phyloP scores from a whole-genome alignment of 2,888 invertebrate genomes.

The Poecilobothrus nobilitatus region DNA sequence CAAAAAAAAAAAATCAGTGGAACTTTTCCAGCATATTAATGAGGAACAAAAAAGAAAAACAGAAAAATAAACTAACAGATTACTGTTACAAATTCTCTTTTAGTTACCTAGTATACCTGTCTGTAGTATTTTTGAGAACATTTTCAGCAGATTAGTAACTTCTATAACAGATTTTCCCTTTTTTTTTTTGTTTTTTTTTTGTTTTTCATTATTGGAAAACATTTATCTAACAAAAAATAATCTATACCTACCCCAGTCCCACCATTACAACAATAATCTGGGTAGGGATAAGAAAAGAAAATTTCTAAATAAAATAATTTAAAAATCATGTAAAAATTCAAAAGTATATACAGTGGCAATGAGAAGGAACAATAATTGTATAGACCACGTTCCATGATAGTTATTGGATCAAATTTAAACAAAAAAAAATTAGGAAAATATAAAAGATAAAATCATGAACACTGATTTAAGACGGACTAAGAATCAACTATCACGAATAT shows the following conservation, averaged over 20 bases:
- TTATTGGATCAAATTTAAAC: too few relatives aligned
- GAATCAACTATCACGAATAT: too few relatives aligned
- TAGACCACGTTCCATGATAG: too few relatives aligned
- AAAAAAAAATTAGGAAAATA: too few relatives aligned
- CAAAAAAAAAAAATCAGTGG: neutral
- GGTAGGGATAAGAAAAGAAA: neutral
- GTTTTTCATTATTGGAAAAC: neutral
- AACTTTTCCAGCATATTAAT: slow-evolving; percentile 4
- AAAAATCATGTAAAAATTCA: too few relatives aligned
- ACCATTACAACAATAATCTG: neutral
- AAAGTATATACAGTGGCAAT: too few relatives aligned
- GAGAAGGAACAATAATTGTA: too few relatives aligned
- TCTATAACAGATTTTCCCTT: neutral
- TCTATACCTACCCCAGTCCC: too few relatives aligned
- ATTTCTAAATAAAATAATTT: too few relatives aligned
- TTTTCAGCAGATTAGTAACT: slow-evolving; percentile 4
- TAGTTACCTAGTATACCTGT: neutral
- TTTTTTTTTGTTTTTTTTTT: too few relatives aligned
- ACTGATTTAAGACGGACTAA: too few relatives aligned
- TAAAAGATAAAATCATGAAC: too few relatives aligned
- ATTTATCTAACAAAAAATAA: neutral
- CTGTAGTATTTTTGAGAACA: neutral
- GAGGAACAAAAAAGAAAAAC: neutral
- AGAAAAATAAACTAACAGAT: neutral
- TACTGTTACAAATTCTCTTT: neutral